Evolutionary conservation across 2,797 vertebrate species (phyloP), one percentile per base, ranked within the genome.

Genomic region (Xyrichtys novacula): DNA sequence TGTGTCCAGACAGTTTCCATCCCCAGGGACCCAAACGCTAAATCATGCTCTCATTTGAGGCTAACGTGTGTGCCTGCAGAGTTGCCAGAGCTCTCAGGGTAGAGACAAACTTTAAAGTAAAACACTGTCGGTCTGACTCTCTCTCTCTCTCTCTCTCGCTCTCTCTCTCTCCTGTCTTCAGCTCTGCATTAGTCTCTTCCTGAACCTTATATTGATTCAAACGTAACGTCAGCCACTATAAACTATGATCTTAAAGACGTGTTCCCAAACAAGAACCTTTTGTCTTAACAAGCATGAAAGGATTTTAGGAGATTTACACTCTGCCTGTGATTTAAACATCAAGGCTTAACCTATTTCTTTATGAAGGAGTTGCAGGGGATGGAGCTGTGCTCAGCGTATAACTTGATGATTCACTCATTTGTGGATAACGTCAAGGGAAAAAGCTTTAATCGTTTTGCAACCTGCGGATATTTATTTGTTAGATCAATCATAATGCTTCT

Each of bases 271-370:
- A 87, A 76, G 73, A 86, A 70, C 67, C 80, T 77, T 92, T 90
- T 91, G 87, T 91, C 85, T 90, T 91, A 85, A 91, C 79, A 92
- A 81, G 84, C 86, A 86, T 88, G 86, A 87, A 85, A 87, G 82
- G 86, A 91, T 92, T 90, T 89, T 59, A 81, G 78, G 84, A 91
- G 89, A 89, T 91, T 90, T 88, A 89, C 83, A 85, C 77, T 81
- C 83, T 65, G 80, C 76, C 71, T 90, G 81, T 85, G 85, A 92
- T 90, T 93, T 89, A 89, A 92, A 93, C 90, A 93, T 92, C 89
- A 92, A 90, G 89, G 90, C 89, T 89, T 91, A 92, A 91, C 89
- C 88, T 91, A 90, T 92, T 93, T 93, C 85, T 91, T 89, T 89
- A 90, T 90, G 86, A 92, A 84, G 76, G 58, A 84, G 84, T 82